Percentiles rank a stretch among this genome's conserved stretches.
These are phyloP conservation scores for Eutolmus rufibarbis DNA, from an alignment of 2,888 invertebrate genomes.

Conservation along the genomic window DNA sequence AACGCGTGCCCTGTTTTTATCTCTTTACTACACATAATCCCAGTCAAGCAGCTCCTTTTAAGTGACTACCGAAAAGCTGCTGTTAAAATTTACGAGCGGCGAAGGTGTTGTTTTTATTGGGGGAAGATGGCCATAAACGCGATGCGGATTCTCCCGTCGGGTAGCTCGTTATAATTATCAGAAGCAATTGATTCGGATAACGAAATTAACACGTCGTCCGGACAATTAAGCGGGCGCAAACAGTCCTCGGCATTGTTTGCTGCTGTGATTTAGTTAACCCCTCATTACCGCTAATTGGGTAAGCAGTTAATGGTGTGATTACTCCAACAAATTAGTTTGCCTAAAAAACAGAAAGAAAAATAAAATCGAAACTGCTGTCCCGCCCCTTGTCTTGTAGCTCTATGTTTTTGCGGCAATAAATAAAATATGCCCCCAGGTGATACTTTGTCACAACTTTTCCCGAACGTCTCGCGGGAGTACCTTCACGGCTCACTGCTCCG, in stretches of 20 bases:
- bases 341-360: background rate
- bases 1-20: constrained; percentile 21
- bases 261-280: constrained; percentile 27
- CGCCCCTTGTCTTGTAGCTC: background rate
- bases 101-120: constrained; percentile 29
- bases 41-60: background rate
- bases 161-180: background rate
- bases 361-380: background rate
- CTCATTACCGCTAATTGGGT: constrained; percentile 38
- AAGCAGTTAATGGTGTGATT: constrained; percentile 41
- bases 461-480: background rate
- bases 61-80: constrained; percentile 22
- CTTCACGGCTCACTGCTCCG: background rate
- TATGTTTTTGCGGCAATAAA: constrained; percentile 40
- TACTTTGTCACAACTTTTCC: constrained; percentile 40
- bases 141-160: background rate
- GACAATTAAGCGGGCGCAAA: constrained; percentile 9
- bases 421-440: constrained; percentile 46
- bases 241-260: background rate
- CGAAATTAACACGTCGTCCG: constrained; percentile 25
- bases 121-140: constrained; percentile 12
- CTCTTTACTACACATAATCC: constrained; percentile 24
- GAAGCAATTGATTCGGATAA: constrained; percentile 28
- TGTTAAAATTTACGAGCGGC: constrained; percentile 23
- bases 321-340: constrained; percentile 42